Conservation (phyloP, 2,797 vertebrate genomes). For the Setipinna tenuifilis region DNA sequence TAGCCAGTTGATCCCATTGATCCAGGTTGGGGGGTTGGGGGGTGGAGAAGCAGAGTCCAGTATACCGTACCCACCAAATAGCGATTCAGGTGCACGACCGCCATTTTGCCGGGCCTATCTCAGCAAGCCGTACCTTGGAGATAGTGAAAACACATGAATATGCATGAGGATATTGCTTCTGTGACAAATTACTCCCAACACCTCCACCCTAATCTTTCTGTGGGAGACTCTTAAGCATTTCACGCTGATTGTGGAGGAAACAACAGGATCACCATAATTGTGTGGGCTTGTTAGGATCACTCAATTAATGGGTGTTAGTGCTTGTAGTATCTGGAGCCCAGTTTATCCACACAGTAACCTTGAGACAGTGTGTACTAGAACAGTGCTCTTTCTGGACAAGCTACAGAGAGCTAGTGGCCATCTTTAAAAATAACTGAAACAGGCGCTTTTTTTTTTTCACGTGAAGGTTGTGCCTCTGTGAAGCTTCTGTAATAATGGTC, state of each 20-base stretch:
- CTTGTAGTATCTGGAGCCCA: neutral
- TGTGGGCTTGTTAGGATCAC: neutral
- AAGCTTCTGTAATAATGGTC: neutral
- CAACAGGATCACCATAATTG: neutral
- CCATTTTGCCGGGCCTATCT: neutral
- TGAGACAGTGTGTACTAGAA: neutral
- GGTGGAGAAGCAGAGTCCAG: neutral
- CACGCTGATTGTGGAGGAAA: neutral
- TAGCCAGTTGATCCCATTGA: constrained; percentile 21
- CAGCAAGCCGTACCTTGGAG: neutral
- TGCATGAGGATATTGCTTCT: neutral
- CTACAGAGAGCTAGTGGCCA: neutral
- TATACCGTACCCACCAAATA: neutral
- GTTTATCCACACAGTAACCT: neutral
- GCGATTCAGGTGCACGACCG: neutral
- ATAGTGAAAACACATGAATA: neutral
- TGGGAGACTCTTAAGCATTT: constrained; percentile 19
- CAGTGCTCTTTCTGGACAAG: neutral
- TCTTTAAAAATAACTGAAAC: neutral
- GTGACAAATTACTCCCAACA: constrained; percentile 1
- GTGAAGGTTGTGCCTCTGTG: neutral
- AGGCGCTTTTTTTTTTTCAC: neutral
- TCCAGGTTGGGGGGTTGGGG: neutral
- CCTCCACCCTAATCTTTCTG: neutral
- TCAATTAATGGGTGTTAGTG: constrained; percentile 8